Evolutionary conservation across 2,797 vertebrate species (phyloP).

Genomic region (Bovichtus diacanthus): DNA sequence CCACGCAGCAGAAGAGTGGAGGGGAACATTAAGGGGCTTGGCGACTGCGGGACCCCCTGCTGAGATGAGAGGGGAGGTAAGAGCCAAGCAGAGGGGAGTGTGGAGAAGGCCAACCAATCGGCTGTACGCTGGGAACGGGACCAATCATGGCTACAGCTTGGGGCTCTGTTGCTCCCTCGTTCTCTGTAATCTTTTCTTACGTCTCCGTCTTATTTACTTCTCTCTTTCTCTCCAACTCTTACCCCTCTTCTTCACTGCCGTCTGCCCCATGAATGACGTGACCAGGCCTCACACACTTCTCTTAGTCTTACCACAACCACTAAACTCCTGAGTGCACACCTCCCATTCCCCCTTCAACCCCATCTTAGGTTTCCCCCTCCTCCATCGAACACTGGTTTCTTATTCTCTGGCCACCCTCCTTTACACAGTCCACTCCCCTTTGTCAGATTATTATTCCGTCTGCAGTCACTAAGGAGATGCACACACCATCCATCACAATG

Average conservation of each 20-base stretch:
- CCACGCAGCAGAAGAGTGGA: slow-evolving; percentile 86
- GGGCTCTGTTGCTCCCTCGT: slow-evolving; percentile 80
- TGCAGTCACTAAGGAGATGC: slow-evolving; percentile 92
- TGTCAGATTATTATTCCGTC: slow-evolving; percentile 89
- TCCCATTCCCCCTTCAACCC: slow-evolving; percentile 15
- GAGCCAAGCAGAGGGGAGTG: slow-evolving; percentile 93
- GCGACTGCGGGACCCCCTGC: slow-evolving; percentile 94
- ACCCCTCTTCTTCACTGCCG: slow-evolving; percentile 20
- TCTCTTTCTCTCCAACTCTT: slow-evolving; percentile 40
- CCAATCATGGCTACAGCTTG: slow-evolving; percentile 90
- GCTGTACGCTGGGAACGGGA: slow-evolving; percentile 71
- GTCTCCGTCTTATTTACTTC: slow-evolving; percentile 67
- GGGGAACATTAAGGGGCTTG: slow-evolving; percentile 94
- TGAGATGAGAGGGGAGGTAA: slow-evolving; percentile 92
- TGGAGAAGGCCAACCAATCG: slow-evolving; percentile 88
- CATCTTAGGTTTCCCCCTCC: slow-evolving; percentile 17
- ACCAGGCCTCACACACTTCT: slow-evolving; percentile 68
- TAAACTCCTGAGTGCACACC: not conserved
- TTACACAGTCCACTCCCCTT: slow-evolving; percentile 79
- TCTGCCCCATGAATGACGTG: slow-evolving; percentile 85
- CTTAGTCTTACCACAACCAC: slow-evolving; percentile 22
- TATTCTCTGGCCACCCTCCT: slow-evolving; percentile 62
- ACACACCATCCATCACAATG: slow-evolving; percentile 96
- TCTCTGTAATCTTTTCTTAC: slow-evolving; percentile 64
- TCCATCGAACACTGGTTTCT: slow-evolving; percentile 20